Conservation (phyloP, 2,797 vertebrate species). For the Hafferia zeledoni region DNA sequence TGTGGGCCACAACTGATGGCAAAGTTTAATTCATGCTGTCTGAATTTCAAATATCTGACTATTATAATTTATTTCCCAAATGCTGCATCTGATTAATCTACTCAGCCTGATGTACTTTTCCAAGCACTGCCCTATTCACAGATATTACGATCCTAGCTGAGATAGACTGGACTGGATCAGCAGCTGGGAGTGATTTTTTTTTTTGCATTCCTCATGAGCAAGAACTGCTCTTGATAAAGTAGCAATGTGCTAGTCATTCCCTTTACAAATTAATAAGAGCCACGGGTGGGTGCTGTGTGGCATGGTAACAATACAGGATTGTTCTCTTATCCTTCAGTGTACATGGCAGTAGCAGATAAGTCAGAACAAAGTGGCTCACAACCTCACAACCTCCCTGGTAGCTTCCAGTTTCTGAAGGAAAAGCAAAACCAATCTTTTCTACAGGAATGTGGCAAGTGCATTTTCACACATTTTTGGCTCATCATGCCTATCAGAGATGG, state of each 20-base stretch:
- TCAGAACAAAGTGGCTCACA: background rate
- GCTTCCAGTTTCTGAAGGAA: background rate
- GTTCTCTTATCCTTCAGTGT: background rate
- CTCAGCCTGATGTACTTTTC: background rate
- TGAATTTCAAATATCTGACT: background rate
- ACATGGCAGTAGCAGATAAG: slow-evolving; percentile 18
- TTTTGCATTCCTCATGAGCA: background rate
- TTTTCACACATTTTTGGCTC: background rate
- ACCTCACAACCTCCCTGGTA: background rate
- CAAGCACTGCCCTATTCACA: background rate
- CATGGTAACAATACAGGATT: background rate
- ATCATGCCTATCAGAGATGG: background rate
- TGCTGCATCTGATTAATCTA: background rate
- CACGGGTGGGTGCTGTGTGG: background rate
- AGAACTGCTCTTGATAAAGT: background rate
- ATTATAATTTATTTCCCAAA: background rate
- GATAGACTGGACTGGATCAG: background rate
- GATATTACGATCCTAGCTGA: background rate
- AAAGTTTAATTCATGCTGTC: background rate
- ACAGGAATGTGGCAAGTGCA: background rate
- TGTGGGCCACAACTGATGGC: background rate
- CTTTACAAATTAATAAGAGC: background rate
- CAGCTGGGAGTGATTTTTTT: background rate
- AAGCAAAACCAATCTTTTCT: background rate
- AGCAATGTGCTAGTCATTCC: background rate